Conservation (phyloP, 2,888 invertebrate species). For the Drosophila borborema region DNA sequence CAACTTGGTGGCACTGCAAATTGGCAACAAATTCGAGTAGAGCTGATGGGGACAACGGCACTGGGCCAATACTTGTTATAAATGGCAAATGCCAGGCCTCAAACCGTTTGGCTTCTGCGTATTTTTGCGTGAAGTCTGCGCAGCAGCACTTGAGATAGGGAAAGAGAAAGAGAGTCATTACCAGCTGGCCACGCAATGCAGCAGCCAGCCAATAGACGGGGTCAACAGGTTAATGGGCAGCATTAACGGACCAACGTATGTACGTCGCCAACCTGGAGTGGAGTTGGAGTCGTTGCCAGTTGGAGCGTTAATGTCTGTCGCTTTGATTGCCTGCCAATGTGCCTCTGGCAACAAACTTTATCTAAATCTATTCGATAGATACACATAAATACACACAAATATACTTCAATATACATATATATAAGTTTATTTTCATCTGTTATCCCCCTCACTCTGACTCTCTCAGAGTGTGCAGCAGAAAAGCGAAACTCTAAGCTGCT, state of each 20-base stretch:
- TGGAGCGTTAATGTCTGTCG: slow-evolving; percentile 65
- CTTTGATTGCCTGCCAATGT: slow-evolving; percentile 66
- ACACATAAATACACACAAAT: not conserved
- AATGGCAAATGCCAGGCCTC: slow-evolving; percentile 65
- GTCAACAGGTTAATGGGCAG: slow-evolving; percentile 81
- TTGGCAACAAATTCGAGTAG: slow-evolving; percentile 75
- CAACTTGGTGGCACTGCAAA: slow-evolving; percentile 67
- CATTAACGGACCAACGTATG: slow-evolving; percentile 77
- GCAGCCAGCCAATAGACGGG: slow-evolving; percentile 55
- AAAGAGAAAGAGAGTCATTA: slow-evolving; percentile 72
- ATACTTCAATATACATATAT: not conserved
- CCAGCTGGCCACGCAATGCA: slow-evolving; percentile 69
- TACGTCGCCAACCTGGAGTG: slow-evolving; percentile 55
- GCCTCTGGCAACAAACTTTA: slow-evolving; percentile 58
- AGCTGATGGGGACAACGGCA: slow-evolving; percentile 30
- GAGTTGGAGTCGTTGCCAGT: slow-evolving; percentile 4
- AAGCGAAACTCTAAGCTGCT: slow-evolving; percentile 58
- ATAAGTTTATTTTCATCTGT: slow-evolving; percentile 10
- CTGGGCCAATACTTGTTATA: slow-evolving; percentile 66
- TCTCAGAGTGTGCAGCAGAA: not conserved
- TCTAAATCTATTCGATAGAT: slow-evolving; percentile 54
- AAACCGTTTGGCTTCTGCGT: slow-evolving; percentile 76
- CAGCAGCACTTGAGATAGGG: not conserved
- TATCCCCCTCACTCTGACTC: not conserved
- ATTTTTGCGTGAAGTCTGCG: slow-evolving; percentile 75